Evolutionary conservation across 2,797 vertebrate genomes (phyloP).

Genomic region (Sebastes taczanowskii): DNA sequence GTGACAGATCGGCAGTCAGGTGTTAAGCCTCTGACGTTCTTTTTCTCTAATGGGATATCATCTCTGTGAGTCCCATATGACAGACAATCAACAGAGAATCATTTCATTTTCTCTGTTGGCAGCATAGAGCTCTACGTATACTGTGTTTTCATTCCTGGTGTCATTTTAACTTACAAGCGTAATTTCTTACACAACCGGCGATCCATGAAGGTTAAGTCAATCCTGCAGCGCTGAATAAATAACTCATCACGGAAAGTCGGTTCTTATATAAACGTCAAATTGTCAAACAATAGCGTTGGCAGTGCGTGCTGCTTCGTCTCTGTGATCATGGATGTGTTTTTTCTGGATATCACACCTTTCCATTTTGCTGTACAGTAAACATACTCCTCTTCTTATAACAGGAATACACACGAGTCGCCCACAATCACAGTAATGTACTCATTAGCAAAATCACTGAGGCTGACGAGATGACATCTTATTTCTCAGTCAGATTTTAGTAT

Average conservation of each 20-base stretch:
- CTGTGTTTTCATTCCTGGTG: background rate
- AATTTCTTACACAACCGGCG: background rate
- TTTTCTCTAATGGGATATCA: slow-evolving; percentile 18
- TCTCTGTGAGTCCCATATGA: slow-evolving; percentile 17
- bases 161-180: background rate
- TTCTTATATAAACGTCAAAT: background rate
- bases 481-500: background rate
- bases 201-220: background rate
- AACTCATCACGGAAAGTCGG: background rate
- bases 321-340: background rate
- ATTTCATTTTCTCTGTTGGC: slow-evolving; percentile 2
- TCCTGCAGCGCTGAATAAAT: slow-evolving; percentile 7
- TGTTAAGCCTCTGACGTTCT: slow-evolving; percentile 16
- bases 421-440: background rate
- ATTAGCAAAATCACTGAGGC: background rate
- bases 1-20: slow-evolving; percentile 17
- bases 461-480: background rate
- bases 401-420: background rate
- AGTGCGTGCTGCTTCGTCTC: background rate
- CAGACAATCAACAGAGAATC: background rate
- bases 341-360: slow-evolving; percentile 3
- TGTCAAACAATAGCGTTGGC: background rate
- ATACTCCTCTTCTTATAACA: slow-evolving; percentile 15
- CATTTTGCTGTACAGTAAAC: slow-evolving; percentile 8
- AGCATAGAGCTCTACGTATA: background rate